Percentiles rank a stretch among this genome's conserved stretches.
These are phyloP conservation scores for Apocheima hispidaria DNA, from an alignment of 2,888 invertebrate genomes.

Conservation along the genomic window DNA sequence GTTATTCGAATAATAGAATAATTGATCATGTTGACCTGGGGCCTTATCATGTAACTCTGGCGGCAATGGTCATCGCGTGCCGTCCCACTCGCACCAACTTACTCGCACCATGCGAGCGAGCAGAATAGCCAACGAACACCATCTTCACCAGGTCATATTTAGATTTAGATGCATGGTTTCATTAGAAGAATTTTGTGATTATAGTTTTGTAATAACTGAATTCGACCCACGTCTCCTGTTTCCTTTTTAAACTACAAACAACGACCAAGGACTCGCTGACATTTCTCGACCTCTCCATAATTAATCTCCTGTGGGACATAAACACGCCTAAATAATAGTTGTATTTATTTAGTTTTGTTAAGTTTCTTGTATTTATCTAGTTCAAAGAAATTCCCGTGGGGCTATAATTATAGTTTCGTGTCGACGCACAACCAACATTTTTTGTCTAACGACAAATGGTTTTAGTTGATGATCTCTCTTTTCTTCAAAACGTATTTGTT, in stretches of 20 bases:
- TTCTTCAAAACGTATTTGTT: no score
- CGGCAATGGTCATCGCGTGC: no score
- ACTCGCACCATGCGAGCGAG: no score
- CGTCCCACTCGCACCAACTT: no score
- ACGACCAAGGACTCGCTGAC: slow-evolving; percentile 3
- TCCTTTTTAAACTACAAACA: slow-evolving; percentile 7
- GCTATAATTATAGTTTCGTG: neutral
- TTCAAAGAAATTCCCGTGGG: neutral
- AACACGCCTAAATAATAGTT: slow-evolving; percentile 2
- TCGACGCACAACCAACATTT: neutral
- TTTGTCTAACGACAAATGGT: neutral
- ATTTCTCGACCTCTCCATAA: slow-evolving; percentile 11
- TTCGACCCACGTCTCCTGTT: slow-evolving; percentile 5
- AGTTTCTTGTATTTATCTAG: slow-evolving; percentile 1
- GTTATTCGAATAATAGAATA: no score
- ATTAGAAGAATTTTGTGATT: neutral
- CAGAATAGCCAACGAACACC: no score
- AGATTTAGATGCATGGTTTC: neutral
- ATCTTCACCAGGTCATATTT: no score
- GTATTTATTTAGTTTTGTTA: neutral
- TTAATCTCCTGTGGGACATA: slow-evolving; percentile 16
- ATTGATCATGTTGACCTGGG: no score
- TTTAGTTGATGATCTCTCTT: neutral
- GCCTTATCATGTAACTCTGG: no score
- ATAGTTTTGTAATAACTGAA: slow-evolving; percentile 3